Conservation (phyloP, 2,113 vertebrate genomes). For the Pluvianellus socialis region DNA sequence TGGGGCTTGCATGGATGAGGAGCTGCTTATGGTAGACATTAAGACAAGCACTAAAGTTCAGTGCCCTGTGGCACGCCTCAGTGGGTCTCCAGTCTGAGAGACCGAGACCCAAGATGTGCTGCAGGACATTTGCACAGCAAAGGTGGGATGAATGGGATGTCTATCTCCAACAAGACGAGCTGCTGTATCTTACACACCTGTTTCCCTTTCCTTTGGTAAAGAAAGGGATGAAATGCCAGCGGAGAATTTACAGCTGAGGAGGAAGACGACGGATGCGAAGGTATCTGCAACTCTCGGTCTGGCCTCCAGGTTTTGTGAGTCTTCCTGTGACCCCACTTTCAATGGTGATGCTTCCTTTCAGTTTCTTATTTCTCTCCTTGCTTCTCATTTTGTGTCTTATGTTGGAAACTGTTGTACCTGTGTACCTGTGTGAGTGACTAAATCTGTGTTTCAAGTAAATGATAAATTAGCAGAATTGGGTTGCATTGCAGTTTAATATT, state of each 20-base stretch:
- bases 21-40: not conserved
- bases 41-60: not conserved
- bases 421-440: not conserved
- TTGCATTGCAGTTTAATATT: not conserved
- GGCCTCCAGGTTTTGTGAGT: not conserved
- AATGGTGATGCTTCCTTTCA: not conserved
- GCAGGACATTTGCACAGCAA: not conserved
- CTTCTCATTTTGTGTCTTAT: not conserved
- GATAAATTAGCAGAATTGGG: not conserved
- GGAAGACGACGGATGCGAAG: not conserved
- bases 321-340: not conserved
- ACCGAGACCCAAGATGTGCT: not conserved
- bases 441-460: not conserved
- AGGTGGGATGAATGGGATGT: not conserved
- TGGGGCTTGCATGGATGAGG: fast-evolving
- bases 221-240: not conserved
- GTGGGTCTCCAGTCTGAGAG: not conserved
- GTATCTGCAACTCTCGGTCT: not conserved
- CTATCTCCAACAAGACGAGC: not conserved
- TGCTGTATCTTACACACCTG: not conserved
- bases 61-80: fast-evolving
- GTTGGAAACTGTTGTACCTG: not conserved
- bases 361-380: not conserved
- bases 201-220: not conserved
- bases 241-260: not conserved